phyloP scores from a whole-genome alignment of 1,140 invertebrate genomes.

The Habropoda laboriosa region DNA sequence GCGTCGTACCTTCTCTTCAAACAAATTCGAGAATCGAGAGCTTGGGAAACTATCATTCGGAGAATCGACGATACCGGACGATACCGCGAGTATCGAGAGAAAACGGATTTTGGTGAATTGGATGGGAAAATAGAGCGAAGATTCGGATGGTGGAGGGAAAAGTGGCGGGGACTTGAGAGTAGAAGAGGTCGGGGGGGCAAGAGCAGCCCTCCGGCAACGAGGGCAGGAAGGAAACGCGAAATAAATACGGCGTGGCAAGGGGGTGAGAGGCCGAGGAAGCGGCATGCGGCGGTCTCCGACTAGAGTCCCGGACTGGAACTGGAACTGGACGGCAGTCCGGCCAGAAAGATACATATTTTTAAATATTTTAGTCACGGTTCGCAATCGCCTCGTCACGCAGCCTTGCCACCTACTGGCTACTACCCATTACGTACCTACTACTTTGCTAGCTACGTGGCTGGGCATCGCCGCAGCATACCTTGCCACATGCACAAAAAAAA shows the following conservation, averaged over 20 bases:
- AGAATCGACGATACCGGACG: no score
- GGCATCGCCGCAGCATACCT: slow-evolving; percentile 48
- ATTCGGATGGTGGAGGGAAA: no score
- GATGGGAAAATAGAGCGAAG: no score
- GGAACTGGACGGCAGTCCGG: slow-evolving; percentile 81
- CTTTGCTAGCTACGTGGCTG: slow-evolving; percentile 60
- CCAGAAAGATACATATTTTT: slow-evolving; percentile 83
- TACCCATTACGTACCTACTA: slow-evolving; percentile 79
- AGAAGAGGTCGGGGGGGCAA: slow-evolving; percentile 29
- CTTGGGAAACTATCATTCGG: no score
- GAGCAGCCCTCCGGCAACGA: slow-evolving; percentile 55
- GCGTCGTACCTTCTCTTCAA: not conserved
- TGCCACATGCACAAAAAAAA: not conserved
- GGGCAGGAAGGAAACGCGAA: slow-evolving; percentile 81
- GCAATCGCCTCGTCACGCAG: slow-evolving; percentile 82
- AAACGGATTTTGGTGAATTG: no score
- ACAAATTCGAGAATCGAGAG: no score
- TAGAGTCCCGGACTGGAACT: slow-evolving; percentile 75
- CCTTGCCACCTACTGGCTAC: slow-evolving; percentile 81
- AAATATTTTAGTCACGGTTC: slow-evolving; percentile 83
- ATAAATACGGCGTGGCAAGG: slow-evolving; percentile 79
- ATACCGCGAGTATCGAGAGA: no score
- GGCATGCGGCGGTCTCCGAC: slow-evolving; percentile 55
- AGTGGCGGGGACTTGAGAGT: slow-evolving; percentile 17
- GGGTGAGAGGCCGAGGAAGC: slow-evolving; percentile 56